Percentiles rank a stretch among this genome's conserved stretches.
Evolutionary conservation across 1,140 invertebrate genomes (phyloP).

Genomic region (Apis cerana): DNA sequence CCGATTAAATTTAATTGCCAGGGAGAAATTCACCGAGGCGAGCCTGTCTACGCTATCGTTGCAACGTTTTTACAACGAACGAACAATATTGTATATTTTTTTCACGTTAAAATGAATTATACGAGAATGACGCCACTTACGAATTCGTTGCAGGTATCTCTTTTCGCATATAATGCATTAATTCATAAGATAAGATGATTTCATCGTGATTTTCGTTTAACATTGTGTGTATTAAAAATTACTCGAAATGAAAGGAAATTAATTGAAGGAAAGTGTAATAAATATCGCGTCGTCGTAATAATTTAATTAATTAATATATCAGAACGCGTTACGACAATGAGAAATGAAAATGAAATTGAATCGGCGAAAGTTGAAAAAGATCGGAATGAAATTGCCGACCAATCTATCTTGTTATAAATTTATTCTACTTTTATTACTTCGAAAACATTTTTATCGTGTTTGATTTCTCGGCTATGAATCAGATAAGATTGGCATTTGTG

Average conservation of each 20-base stretch:
- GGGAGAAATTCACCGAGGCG: slow-evolving; percentile 14
- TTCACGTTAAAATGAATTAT: slow-evolving; percentile 1
- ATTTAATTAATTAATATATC: not conserved
- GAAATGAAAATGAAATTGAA: not conserved
- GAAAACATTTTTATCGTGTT: no score
- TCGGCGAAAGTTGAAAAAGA: no score
- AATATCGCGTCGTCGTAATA: not conserved
- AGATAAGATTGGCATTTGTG: no score
- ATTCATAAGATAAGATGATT: not conserved
- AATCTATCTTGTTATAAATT: no score
- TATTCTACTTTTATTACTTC: no score
- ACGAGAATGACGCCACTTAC: not conserved
- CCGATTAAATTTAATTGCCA: slow-evolving; percentile 50
- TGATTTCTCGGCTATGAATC: no score
- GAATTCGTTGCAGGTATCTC: not conserved
- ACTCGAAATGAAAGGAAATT: not conserved
- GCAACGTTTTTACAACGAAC: no score
- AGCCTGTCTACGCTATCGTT: not conserved
- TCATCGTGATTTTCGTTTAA: not conserved
- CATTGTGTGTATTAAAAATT: not conserved
- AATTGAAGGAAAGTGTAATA: not conserved
- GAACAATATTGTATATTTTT: not conserved
- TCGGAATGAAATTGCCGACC: no score
- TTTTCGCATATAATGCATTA: not conserved
- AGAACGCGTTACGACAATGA: no score